Base-by-base conservation (phyloP, 2,888 invertebrate species). In the Omphaloscelis lunosa region DNA sequence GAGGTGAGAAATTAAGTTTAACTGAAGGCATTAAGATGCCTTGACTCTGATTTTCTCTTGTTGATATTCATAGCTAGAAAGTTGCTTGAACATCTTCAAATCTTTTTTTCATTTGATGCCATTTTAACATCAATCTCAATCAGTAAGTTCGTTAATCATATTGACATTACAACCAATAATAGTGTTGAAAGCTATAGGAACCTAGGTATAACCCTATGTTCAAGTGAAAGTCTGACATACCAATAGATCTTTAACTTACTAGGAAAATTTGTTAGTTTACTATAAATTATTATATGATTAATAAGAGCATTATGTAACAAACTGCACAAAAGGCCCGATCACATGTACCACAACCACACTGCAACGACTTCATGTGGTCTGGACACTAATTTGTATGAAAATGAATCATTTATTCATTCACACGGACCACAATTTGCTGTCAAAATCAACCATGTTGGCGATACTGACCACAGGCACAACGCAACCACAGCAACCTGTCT, bases 1-100 rank as follows among this genome's bases (percentile, higher is more conserved):
- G 85, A 98, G 99, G 96, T 99, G 97, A 86, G 71, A 53, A 23
- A 34, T 48, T 0, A 53, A 20, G 17, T 27, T 29, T 51, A 51
- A 51, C 48, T 51, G 7, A 48, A 5, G 17, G 17, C 17, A 48
- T 48, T 48, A 48, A 1, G 6, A 45, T 45, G 45, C 45, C 45
- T 45, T 45, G 45, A 45, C 15, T 48, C 34, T 66, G 17, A 20
- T 48, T 29, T 48, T 63, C 17, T 34, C 45, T 48, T 20, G 34
- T 51, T 23, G 7, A 39, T 29, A 27, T 23, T 53, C 27, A 56
- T 5, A 69, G 8, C 29, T 23, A 27, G 9, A 53, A 51, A 27
- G 67, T n/a, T 41, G 17, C 12, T 29, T 68, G 20, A 20, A 51
- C 34, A 51, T 51, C 9, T 65, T 34, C 15, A 39, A n/a, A 65